Evolutionary conservation across 2,797 vertebrate genomes (phyloP).

Genomic region (Valencia hispanica): DNA sequence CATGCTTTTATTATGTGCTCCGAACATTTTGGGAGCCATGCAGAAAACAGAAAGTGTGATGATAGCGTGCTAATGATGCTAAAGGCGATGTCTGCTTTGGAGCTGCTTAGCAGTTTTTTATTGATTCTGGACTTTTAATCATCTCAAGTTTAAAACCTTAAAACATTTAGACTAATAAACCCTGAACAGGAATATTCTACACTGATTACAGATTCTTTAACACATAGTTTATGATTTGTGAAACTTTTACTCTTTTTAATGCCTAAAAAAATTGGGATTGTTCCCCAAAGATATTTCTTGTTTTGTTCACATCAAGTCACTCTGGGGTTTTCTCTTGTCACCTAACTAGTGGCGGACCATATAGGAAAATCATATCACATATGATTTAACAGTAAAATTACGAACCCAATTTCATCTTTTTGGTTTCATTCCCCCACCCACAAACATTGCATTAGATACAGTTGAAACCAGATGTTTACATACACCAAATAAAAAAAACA

Average conservation of each 20-base stretch:
- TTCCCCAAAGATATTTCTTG: too few relatives aligned
- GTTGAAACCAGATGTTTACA: too few relatives aligned
- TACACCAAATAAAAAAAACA: too few relatives aligned
- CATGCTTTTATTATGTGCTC: not conserved
- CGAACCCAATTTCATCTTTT: too few relatives aligned
- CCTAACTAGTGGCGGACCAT: too few relatives aligned
- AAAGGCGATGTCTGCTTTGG: not conserved
- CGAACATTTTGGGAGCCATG: not conserved
- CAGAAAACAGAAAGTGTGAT: not conserved
- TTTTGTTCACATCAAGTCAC: too few relatives aligned
- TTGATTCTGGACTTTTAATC: not conserved
- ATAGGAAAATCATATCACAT: too few relatives aligned
- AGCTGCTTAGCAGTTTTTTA: not conserved
- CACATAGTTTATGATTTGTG: not conserved
- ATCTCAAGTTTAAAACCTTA: not conserved
- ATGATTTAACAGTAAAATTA: too few relatives aligned
- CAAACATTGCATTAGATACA: not conserved
- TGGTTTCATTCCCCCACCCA: too few relatives aligned
- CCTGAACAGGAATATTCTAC: not conserved
- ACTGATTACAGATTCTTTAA: not conserved
- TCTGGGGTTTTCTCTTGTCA: too few relatives aligned
- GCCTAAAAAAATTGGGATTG: not conserved
- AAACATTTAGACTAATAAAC: not conserved
- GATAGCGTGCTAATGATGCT: not conserved
- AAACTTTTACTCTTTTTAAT: not conserved